Evolutionary conservation across 2,797 vertebrate genomes (phyloP).

Genomic region (Sebastes cheni): DNA sequence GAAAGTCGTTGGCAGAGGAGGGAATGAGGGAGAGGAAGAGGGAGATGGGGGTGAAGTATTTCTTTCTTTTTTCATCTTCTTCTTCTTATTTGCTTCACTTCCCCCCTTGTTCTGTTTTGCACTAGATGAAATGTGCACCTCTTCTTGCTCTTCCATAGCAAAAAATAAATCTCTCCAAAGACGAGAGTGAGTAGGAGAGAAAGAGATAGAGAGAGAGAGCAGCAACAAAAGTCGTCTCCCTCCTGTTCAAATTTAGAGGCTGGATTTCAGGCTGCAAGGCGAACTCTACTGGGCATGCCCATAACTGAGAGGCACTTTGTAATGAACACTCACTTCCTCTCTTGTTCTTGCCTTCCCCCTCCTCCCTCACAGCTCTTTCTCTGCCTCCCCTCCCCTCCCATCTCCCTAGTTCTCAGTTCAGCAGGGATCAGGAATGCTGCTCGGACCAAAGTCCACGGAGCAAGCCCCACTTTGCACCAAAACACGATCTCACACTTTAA

Average conservation of each 20-base stretch:
- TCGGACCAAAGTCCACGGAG: constrained; percentile 84
- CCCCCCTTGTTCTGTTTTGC: constrained; percentile 49
- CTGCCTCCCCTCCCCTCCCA: constrained; percentile 14
- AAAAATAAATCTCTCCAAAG: constrained; percentile 23
- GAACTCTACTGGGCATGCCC: constrained; percentile 80
- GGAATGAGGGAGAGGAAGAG: constrained; percentile 14
- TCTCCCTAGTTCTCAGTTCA: constrained; percentile 77
- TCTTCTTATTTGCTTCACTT: constrained; percentile 42
- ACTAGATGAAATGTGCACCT: constrained; percentile 55
- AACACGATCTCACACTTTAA: constrained; percentile 8
- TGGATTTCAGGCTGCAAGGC: constrained; percentile 69
- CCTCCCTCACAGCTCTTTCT: constrained; percentile 19
- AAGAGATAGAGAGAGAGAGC: constrained; percentile 31
- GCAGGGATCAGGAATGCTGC: constrained; percentile 82
- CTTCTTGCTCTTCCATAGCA: constrained; percentile 53
- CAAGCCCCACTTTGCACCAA: constrained; percentile 71
- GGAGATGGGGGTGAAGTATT: constrained; percentile 20
- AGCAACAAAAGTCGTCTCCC: constrained; percentile 69
- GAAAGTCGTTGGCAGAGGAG: constrained; percentile 32
- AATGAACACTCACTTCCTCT: constrained; percentile 79
- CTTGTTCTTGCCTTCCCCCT: constrained; percentile 66
- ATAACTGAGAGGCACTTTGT: constrained; percentile 76
- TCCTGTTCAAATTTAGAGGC: constrained; percentile 81
- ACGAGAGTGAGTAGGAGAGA: constrained; percentile 22
- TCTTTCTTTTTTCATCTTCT: constrained; percentile 19